Percentiles rank a stretch among this genome's conserved stretches.
phyloP scores from a whole-genome alignment of 2,888 invertebrate genomes.

The Athalia circularis region DNA sequence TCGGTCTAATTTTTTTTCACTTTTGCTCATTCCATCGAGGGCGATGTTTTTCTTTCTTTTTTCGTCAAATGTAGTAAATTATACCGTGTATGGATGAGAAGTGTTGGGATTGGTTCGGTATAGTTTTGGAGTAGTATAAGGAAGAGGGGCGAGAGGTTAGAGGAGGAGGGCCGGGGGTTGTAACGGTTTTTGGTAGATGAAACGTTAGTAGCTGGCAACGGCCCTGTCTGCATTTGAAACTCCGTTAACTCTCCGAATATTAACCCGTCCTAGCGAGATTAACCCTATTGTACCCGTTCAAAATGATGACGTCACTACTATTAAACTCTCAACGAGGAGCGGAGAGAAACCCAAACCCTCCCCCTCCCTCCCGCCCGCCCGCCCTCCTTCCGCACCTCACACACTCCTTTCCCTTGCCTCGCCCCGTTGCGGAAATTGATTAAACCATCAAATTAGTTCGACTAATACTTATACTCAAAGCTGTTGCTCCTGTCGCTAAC shows the following conservation, averaged over 20 bases:
- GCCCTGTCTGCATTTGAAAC: constrained; percentile 71
- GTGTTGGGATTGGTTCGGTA: neutral
- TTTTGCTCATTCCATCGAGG: too few species aligned
- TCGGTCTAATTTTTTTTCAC: too few species aligned
- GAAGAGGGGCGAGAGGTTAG: neutral
- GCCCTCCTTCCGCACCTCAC: neutral
- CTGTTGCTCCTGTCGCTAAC: neutral
- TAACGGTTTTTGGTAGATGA: neutral
- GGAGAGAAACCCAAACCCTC: neutral
- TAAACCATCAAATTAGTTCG: constrained; percentile 74
- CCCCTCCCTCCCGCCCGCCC: neutral
- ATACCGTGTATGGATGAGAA: too few species aligned
- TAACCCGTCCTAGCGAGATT: constrained; percentile 73
- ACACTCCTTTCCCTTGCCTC: neutral
- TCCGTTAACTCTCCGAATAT: constrained; percentile 73
- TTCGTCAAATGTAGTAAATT: too few species aligned
- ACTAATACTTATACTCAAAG: constrained; percentile 70
- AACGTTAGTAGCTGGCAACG: constrained; percentile 49
- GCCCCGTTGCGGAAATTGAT: constrained; percentile 70
- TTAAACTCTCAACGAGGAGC: constrained; percentile 71
- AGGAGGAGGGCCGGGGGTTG: neutral
- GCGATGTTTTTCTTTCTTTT: too few species aligned
- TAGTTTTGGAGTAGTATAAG: neutral
- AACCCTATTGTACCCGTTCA: constrained; percentile 72
- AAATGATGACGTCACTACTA: constrained; percentile 72